Evolutionary conservation across 2,797 vertebrate genomes (phyloP), one percentile per base, ranked within the genome.

Genomic region (Anabacerthia variegaticeps): DNA sequence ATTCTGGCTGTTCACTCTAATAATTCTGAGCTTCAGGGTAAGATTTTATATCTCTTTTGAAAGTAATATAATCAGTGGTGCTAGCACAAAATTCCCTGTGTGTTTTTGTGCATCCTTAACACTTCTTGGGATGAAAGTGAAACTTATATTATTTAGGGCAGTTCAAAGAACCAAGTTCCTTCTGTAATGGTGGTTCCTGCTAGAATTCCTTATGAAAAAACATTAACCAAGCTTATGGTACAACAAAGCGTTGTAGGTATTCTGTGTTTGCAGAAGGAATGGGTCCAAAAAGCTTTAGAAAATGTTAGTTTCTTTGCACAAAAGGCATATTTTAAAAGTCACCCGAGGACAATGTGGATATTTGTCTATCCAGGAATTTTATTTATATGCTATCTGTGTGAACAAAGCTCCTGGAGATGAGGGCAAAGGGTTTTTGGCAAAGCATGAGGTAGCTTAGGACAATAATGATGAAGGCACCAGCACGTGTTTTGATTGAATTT

Each of bases 101-200:
- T 97, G 94, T 97, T 96, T 96, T 95, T 96, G 95, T 96, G 96
- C 97, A 97, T 98, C 97, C 97, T 97, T 97, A 98, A 97, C 97
- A 97, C 93, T 97, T 97, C 96, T 98, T 97, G 96, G 96, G 96
- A 97, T 97, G 95, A 98, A 98, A 98, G 97, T 87, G 92, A 96
- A 98, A 97, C 96, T 97, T 97, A 84, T 2, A 97, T 96, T 97
- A 94, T 95, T 97, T 97, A 97, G 97, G 97, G 82, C 84, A 92
- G 96, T 97, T 97, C 97, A 97, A 97, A 98, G 96, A 97, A 96
- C 81, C 85, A 90, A 96, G 95, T 93, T 98, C 89, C 96, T 97
- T 88, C 97, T 98, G 94, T 97, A 97, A 97, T 95, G 94, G 95
- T 96, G 92, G 81, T 88, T 97, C 97, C 97, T 96, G 94, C 65